Conservation (phyloP, 2,797 vertebrate species). For the Enteromius afrohamiltoni region DNA sequence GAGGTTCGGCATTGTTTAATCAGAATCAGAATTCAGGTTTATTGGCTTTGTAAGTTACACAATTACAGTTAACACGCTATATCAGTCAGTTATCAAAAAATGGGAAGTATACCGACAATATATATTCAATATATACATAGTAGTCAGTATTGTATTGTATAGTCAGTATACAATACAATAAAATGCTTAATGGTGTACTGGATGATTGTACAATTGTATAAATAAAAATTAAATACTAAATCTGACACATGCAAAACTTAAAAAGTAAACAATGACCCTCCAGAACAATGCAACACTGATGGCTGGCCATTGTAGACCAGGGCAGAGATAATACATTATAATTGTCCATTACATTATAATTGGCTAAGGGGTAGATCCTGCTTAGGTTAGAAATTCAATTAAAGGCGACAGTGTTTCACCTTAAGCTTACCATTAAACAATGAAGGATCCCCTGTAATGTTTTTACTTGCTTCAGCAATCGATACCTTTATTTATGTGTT, state of each 20-base stretch:
- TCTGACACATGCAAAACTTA: neutral
- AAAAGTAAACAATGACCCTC: neutral
- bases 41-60: neutral
- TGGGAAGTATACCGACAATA: neutral
- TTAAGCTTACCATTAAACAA: conserved; percentile 44
- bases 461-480: conserved; percentile 41
- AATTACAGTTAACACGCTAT: neutral
- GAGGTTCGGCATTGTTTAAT: conserved; percentile 73
- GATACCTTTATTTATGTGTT: conserved; percentile 39
- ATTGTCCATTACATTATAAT: conserved; percentile 43
- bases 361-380: conserved; percentile 37
- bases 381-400: conserved; percentile 51
- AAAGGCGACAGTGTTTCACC: conserved; percentile 41
- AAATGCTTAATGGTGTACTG: neutral
- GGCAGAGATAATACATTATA: conserved; percentile 29
- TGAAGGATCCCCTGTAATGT: conserved; percentile 16
- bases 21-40: conserved; percentile 22
- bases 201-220: neutral
- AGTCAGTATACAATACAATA: conserved; percentile 1
- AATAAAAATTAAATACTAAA: neutral
- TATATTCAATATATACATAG: neutral
- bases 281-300: neutral
- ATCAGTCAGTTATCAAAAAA: neutral
- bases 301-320: neutral
- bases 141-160: too few relatives aligned